Percentiles rank a stretch among this genome's conserved stretches.
These are phyloP conservation scores for Notarius quadriscutis DNA, from an alignment of 2,113 vertebrate genomes.

Conservation along the genomic window DNA sequence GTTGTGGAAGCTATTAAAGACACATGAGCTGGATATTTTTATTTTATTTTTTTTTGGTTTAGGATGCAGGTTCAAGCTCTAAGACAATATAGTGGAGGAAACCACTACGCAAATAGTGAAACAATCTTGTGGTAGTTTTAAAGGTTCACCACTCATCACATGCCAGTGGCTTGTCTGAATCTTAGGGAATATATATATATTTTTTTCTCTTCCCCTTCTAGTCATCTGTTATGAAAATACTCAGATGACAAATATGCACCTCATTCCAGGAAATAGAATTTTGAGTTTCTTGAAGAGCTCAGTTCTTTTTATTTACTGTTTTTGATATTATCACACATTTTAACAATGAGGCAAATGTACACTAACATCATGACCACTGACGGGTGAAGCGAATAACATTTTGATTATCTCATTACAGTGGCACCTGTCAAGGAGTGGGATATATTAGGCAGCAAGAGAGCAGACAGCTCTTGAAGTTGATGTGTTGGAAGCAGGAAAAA, in stretches of 20 bases:
- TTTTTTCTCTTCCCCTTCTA: background rate
- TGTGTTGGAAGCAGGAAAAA: too few relatives aligned
- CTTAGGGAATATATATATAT: constrained; percentile 2
- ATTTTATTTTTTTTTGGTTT: background rate
- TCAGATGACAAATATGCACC: constrained; percentile 15
- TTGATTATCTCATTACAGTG: too few relatives aligned
- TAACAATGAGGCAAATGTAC: background rate
- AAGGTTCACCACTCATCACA: constrained; percentile 14
- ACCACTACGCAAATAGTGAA: constrained; percentile 27
- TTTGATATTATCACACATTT: background rate
- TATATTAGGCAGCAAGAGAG: too few relatives aligned
- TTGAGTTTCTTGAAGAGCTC: constrained; percentile 22
- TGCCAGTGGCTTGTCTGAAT: background rate
- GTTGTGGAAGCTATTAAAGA: constrained; percentile 33
- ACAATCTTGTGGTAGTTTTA: constrained; percentile 5
- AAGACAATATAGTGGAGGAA: constrained; percentile 31
- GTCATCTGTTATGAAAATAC: constrained; percentile 17
- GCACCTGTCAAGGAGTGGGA: too few relatives aligned
- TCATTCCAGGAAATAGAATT: background rate
- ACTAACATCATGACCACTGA: too few relatives aligned
- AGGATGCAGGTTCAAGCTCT: background rate
- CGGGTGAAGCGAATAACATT: too few relatives aligned
- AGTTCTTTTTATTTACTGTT: background rate
- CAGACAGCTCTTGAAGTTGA: too few relatives aligned
- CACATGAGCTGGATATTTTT: background rate